Base-by-base conservation (phyloP, 2,888 invertebrate genomes). In the Charanyca ferruginea region DNA sequence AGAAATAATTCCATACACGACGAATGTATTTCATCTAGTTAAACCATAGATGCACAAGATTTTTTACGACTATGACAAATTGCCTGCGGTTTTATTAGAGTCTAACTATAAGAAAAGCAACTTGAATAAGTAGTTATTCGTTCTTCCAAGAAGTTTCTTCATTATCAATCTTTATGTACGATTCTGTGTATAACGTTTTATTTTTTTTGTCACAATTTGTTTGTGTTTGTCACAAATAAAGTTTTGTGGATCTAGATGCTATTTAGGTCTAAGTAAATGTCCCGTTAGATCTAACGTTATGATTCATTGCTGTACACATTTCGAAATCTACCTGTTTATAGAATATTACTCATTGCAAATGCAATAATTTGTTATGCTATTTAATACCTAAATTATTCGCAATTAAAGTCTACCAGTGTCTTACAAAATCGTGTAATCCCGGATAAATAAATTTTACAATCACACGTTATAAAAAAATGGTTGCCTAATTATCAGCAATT, bases 21-120 rank as follows among this genome's bases (percentile, higher is more conserved):
- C 38, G 4, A 20, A 38, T 18, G 3, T 22, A 22, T 11, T 44
- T 47, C 41, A 48, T 65, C 20, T n/a, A 68, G 16, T 28, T 32
- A 25, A 20, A 23, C 25, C 44, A 53, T 45, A 58, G 41, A 41
- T 6, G 28, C 1, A 41, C 38, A 42, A 45, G 28, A 65, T 63
- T 80, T 32, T 32, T 81, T 73, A 76, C 52, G 58, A 66, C 71
- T 58, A 35, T 70, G 53, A 74, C 75, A 58, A 80, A 84, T 81
- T 53, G 64, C 44, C 53, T 61, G 65, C 38, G 61, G 44, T 70
- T 76, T 53, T 49, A 51, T 57, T 65, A 60, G 22, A 41, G 47
- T 49, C n/a, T 44, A 25, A 38, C n/a, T 41, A 38, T 49, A 25
- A 45, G 35, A 28, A 28, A 58, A 28, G 9, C 41, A 45, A 13